These are phyloP conservation scores for Cynopterus sphinx DNA, from an alignment of 2,797 vertebrate genomes.

Conservation along the genomic window DNA sequence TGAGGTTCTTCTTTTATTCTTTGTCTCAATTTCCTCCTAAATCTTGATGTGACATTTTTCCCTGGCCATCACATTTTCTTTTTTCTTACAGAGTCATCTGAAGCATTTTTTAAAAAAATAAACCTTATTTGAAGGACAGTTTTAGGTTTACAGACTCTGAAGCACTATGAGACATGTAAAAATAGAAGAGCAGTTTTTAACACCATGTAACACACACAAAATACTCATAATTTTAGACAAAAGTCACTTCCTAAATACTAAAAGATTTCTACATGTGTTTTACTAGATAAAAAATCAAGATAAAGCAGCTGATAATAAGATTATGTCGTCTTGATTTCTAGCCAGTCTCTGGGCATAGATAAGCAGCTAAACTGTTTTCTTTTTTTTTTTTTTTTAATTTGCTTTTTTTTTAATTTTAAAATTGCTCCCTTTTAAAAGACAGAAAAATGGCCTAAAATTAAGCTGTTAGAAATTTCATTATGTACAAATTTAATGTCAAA, in stretches of 20 bases:
- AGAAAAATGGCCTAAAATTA: slow-evolving; percentile 76
- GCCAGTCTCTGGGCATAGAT: background rate
- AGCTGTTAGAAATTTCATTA: slow-evolving; percentile 56
- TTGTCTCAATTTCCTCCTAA: background rate
- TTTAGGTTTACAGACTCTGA: slow-evolving; percentile 10
- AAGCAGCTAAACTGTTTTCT: slow-evolving; percentile 47
- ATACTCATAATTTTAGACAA: slow-evolving; percentile 10
- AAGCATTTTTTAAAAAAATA: slow-evolving; percentile 22
- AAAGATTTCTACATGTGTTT: slow-evolving; percentile 52
- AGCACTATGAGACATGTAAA: background rate
- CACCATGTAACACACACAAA: background rate
- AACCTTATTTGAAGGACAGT: slow-evolving; percentile 12
- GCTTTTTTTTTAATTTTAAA: background rate
- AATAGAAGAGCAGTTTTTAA: background rate
- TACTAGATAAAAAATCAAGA: slow-evolving; percentile 3
- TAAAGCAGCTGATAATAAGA: background rate
- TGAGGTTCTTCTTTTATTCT: background rate
- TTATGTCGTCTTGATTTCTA: background rate
- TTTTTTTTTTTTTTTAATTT: slow-evolving; percentile 47
- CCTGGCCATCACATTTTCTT: background rate
- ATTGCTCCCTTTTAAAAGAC: background rate
- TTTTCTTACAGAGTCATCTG: background rate
- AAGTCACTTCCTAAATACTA: slow-evolving; percentile 32
- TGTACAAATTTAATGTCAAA: slow-evolving; percentile 55
- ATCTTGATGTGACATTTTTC: background rate